Base-by-base conservation (phyloP, 2,113 vertebrate genomes). In the Limnothrissa miodon region DNA sequence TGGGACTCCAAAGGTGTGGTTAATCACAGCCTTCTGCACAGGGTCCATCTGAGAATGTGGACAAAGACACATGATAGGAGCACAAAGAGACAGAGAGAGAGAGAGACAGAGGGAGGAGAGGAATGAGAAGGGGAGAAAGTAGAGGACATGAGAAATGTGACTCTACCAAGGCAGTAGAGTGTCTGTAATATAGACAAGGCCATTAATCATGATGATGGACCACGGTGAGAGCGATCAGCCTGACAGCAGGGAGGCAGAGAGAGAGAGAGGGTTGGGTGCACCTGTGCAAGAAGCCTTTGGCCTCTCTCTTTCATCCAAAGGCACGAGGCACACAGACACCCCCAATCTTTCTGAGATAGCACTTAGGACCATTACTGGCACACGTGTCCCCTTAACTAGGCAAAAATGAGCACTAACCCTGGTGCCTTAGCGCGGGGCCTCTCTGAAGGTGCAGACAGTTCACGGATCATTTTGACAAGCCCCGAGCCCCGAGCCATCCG, bases 11-110 rank as follows among this genome's bases (percentile, higher is more conserved):
- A 97, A 97, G 44, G 95, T 97, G 91, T 97, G 96, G 91, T 96
- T 96, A 81, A 98, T 95, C 89, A 97, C 95, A 8, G 97, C 96
- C 91, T 97, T 97, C 93, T 97, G 97, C 83, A 98, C 95, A n/a
- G 96, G 96, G 88, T 98, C 97, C 96, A 97, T 97, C 97, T 98
- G 94, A 83, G 80, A 86, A 87, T 39, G 4, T 13, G 29, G 66
- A 74, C 29, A 36, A 10, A 36, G 13, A 29, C 78, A 88, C 74
- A 91, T 83, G 86, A 81, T 42, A 56, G 1, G 56, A 15, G 81
- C 42, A 85, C 29, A 62, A n/a, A 29, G 59, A 62, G 56, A 59
- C 21, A 59, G n/a, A 29, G 59, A 62, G 59, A 0, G 59, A 62
- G 59, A 62, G 59, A 5, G n/a, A 62, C 7, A 6, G 42, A 42